Evolutionary conservation across 2,113 vertebrate species (phyloP).

Genomic region (Thymallus thymallus): DNA sequence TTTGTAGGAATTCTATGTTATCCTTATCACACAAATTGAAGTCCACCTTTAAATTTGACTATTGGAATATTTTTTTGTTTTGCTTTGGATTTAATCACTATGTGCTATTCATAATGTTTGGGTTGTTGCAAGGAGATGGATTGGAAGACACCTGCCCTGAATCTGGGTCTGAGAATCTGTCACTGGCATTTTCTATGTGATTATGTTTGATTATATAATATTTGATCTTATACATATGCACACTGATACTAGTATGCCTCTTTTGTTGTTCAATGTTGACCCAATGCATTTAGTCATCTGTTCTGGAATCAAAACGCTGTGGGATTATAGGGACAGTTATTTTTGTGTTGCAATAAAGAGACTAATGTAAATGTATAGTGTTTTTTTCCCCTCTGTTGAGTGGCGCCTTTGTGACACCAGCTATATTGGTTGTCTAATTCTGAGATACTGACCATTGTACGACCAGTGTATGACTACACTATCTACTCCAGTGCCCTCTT

Average conservation of each 20-base stretch:
- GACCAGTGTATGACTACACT: neutral
- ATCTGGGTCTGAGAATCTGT: no score
- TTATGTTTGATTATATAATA: neutral
- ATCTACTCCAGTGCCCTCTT: neutral
- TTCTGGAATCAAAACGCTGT: neutral
- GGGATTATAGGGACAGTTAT: no score
- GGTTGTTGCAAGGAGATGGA: no score
- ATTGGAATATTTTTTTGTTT: neutral
- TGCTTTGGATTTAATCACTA: no score
- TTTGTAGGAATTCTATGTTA: neutral
- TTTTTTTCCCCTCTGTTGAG: no score
- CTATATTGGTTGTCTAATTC: neutral
- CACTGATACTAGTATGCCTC: neutral
- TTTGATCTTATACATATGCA: neutral
- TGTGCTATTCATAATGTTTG: neutral
- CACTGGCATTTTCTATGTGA: neutral
- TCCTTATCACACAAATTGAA: neutral
- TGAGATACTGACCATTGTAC: neutral
- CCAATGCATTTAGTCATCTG: neutral
- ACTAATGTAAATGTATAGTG: neutral
- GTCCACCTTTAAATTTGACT: neutral
- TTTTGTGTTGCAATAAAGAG: neutral
- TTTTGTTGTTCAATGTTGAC: neutral
- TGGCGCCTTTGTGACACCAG: no score
- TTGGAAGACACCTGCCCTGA: no score